Evolutionary conservation across 2,797 vertebrate genomes (phyloP).

Genomic region (Sciurus vulgaris): DNA sequence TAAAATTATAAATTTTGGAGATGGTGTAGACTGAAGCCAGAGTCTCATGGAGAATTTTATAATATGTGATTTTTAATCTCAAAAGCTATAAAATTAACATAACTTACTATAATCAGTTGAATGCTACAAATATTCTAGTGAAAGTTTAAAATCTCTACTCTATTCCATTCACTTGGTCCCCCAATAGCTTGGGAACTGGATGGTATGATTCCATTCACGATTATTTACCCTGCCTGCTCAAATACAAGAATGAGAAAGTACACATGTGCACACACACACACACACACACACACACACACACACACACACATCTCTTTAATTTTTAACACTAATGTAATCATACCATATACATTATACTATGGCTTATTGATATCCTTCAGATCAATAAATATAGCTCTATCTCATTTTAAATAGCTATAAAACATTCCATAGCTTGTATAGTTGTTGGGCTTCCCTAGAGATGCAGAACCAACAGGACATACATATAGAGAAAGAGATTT

Average conservation of each 20-base stretch:
- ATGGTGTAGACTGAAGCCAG: neutral
- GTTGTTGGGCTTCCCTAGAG: neutral
- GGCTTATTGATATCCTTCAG: neutral
- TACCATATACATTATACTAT: neutral
- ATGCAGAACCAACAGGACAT: neutral
- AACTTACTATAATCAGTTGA: neutral
- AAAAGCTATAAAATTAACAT: neutral
- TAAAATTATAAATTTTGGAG: neutral
- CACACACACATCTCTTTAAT: neutral
- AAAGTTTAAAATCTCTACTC: neutral
- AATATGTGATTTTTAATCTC: constrained; percentile 8
- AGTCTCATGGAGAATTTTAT: neutral
- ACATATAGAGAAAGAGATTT: neutral
- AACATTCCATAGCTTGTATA: neutral
- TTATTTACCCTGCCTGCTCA: neutral
- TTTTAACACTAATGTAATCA: neutral
- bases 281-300: neutral
- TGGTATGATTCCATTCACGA: neutral
- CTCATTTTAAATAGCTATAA: neutral
- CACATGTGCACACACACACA: neutral
- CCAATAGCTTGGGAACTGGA: neutral
- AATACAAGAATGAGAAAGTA: neutral
- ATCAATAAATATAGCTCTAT: neutral
- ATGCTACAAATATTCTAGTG: neutral
- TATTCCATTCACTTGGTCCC: neutral